phyloP scores from a whole-genome alignment of 2,113 vertebrate species.

The Tichodroma muraria region DNA sequence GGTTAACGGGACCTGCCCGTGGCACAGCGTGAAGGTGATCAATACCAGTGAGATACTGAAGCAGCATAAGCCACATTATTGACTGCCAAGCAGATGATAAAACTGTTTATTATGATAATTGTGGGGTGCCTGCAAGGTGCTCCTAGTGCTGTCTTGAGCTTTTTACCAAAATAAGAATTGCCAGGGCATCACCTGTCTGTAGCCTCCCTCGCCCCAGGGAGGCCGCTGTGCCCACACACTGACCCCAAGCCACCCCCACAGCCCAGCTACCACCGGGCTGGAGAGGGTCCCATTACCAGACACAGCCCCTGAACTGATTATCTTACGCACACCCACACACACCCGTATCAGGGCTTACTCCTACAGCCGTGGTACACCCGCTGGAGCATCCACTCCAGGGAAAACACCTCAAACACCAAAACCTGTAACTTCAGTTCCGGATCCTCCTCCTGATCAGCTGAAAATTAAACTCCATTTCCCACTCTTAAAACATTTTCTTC shows the following conservation, averaged over 20 bases:
- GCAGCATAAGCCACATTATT: slow-evolving; percentile 92
- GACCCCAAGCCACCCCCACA: not conserved
- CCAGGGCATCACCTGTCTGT: slow-evolving; percentile 25
- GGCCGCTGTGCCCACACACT: not conserved
- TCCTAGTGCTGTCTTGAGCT: slow-evolving; percentile 53
- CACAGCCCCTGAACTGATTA: not conserved
- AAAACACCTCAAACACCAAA: not conserved
- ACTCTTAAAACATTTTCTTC: not conserved
- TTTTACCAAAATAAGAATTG: slow-evolving; percentile 63
- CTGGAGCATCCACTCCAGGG: not conserved
- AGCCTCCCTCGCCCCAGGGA: not conserved
- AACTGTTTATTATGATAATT: slow-evolving; percentile 93
- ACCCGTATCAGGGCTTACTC: not conserved
- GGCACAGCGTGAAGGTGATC: slow-evolving; percentile 91
- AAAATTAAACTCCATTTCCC: not conserved
- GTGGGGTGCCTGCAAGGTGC: slow-evolving; percentile 72
- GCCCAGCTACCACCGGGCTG: not conserved
- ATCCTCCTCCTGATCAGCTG: not conserved
- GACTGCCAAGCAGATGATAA: slow-evolving; percentile 92
- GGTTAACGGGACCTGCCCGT: slow-evolving; percentile 83
- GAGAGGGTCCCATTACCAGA: not conserved
- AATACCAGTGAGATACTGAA: slow-evolving; percentile 97
- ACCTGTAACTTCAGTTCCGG: not conserved
- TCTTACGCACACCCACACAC: not conserved
- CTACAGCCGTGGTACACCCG: fast-evolving